phyloP scores from a whole-genome alignment of 2,797 vertebrate genomes.

The Atherinosoma microstoma region DNA sequence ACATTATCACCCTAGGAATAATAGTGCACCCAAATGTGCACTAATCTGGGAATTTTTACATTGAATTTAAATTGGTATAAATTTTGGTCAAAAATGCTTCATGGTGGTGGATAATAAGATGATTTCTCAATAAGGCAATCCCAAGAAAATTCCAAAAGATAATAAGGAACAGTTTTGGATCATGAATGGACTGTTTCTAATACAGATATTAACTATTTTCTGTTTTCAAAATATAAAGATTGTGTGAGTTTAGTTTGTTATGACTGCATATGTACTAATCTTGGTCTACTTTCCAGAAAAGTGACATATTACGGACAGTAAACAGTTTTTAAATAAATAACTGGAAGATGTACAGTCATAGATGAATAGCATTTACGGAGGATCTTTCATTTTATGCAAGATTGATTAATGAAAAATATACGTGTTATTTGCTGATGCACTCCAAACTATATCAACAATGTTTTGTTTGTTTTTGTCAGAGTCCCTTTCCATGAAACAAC shows the following conservation, averaged over 20 bases:
- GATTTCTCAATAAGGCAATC: too few species aligned
- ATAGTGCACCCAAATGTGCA: neutral
- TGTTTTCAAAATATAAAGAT: neutral
- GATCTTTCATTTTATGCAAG: too few species aligned
- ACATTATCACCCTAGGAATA: neutral
- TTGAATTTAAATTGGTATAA: too few species aligned
- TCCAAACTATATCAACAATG: too few species aligned
- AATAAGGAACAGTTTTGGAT: neutral
- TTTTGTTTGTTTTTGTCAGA: conserved; percentile 2
- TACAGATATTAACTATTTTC: neutral
- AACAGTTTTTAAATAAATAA: too few species aligned
- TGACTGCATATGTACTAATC: neutral
- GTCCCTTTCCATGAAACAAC: conserved; percentile 12
- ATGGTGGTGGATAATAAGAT: neutral
- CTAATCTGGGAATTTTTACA: neutral
- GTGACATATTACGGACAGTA: neutral
- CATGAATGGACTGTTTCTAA: neutral
- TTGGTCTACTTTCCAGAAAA: neutral
- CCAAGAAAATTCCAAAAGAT: neutral
- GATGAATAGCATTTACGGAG: too few species aligned
- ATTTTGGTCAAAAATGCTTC: neutral
- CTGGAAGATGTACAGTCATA: too few species aligned
- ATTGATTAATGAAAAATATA: too few species aligned
- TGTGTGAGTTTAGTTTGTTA: neutral
- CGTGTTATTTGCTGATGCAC: too few species aligned